Conservation (phyloP, 2,797 vertebrate species). For the Melanotaenia maccullochi region DNA sequence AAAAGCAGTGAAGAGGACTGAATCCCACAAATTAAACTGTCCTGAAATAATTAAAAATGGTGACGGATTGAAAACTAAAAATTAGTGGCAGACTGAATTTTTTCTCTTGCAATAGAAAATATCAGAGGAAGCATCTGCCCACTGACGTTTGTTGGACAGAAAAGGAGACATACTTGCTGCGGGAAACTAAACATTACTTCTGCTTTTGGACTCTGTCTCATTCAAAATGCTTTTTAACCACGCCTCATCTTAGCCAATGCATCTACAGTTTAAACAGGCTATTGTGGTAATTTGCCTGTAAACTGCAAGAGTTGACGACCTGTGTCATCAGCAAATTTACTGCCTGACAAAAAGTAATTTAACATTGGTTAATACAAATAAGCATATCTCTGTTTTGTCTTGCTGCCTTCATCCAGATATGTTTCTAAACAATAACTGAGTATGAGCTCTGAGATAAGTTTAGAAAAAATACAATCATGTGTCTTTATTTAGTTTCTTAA, state of each 20-base stretch:
- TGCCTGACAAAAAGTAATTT: slow-evolving; percentile 21
- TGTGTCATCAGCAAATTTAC: slow-evolving; percentile 26
- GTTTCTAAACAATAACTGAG: background rate
- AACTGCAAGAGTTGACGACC: slow-evolving; percentile 33
- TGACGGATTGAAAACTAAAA: background rate
- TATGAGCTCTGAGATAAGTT: background rate
- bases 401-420: background rate
- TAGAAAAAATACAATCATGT: slow-evolving; percentile 42
- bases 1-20: background rate
- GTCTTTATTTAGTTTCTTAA: slow-evolving; percentile 1
- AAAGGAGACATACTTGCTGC: slow-evolving; percentile 24
- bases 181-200: slow-evolving; percentile 32
- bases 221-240: slow-evolving; percentile 24
- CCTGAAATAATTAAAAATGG: background rate
- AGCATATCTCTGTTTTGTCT: slow-evolving; percentile 7
- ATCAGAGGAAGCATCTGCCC: slow-evolving; percentile 3
- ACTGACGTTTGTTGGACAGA: slow-evolving; percentile 32
- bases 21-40: slow-evolving; percentile 14
- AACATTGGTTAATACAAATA: slow-evolving; percentile 5
- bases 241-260: slow-evolving; percentile 44
- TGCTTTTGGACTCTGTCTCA: slow-evolving; percentile 24
- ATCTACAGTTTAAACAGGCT: slow-evolving; percentile 45
- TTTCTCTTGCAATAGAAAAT: slow-evolving; percentile 12
- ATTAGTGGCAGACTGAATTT: slow-evolving; percentile 13
- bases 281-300: slow-evolving; percentile 35